Base-by-base conservation (phyloP, 2,797 vertebrate genomes). In the Meda fulgida region DNA sequence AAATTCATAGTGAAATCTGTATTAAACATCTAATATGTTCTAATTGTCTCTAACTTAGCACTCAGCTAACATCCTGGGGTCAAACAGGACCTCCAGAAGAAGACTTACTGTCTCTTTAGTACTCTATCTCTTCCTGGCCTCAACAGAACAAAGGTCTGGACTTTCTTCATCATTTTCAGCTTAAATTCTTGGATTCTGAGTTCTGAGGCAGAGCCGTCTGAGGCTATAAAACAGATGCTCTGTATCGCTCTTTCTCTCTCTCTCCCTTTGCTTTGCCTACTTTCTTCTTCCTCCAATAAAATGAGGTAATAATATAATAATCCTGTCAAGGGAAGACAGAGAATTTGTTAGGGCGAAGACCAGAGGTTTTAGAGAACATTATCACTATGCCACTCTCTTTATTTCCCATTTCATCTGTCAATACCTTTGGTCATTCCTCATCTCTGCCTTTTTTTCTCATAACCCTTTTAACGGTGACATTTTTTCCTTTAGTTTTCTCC, bases 241-340 rank as follows among this genome's bases (percentile, higher is more conserved):
- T 60, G 63, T 73, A 4, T 84, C 58, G 1, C 26, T 86, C 48
- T 63, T 18, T 10, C 60, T 80, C 55, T 85, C 21, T 51, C 53
- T 66, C 67, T 81, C 10, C 36, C n/a, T 53, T 80, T 66, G 51
- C 84, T 43, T 78, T 7, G 46, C 16, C 58, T 26, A 71, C 83
- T 69, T 76, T 18, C 72, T 67, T 69, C 69, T 67, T 71, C 55
- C 36, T 1, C 48, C 83, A 78, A 58, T 69, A 84, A 69, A 77
- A 51, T 40, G 34, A 67, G 31, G 82, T 84, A 84, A 84, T 83
- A 76, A 83, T 77, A 76, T 77, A 83, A 83, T 84, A 83, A 83
- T 76, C 82, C 82, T 84, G 82, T 77, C 72, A 29, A 26, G 48
- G 73, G 60, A 78, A 31, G 65, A 58, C 72, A 29, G 82, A 77